Percentiles rank a stretch among this genome's conserved stretches.
phyloP scores from a whole-genome alignment of 2,888 invertebrate species.

The Heliconius cydno region DNA sequence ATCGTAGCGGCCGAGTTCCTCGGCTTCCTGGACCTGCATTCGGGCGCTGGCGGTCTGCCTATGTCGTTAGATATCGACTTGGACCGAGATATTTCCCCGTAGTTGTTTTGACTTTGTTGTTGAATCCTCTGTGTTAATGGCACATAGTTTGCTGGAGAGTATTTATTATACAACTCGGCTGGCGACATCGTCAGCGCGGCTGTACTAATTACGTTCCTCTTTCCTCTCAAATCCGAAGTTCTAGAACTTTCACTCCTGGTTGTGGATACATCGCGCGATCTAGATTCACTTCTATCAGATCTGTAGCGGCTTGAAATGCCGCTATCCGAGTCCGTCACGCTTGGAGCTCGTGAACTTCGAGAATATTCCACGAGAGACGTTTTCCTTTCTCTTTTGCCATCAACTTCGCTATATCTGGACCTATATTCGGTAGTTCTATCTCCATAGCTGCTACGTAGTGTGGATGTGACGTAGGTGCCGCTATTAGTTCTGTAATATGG shows the following conservation, averaged over 20 bases:
- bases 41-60: conserved; percentile 75
- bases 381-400: conserved; percentile 75
- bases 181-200: conserved; percentile 83
- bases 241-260: conserved; percentile 82
- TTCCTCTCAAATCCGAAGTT: conserved; percentile 67
- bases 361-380: conserved; percentile 70
- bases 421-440: conserved; percentile 72
- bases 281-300: conserved; percentile 79
- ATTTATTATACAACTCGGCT: conserved; percentile 88
- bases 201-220: conserved; percentile 77
- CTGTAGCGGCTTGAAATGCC: conserved; percentile 68
- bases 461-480: conserved; percentile 72
- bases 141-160: conserved; percentile 89
- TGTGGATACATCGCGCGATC: conserved; percentile 81
- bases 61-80: conserved; percentile 85
- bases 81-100: conserved; percentile 76
- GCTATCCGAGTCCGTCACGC: conserved; percentile 77
- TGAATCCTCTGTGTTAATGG: conserved; percentile 81
- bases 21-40: conserved; percentile 66
- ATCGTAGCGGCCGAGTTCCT: conserved; percentile 73
- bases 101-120: conserved; percentile 62
- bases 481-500: conserved; percentile 79
- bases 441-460: conserved; percentile 63
- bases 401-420: conserved; percentile 69
- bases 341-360: conserved; percentile 70